phyloP scores from a whole-genome alignment of 37 sponge, comb jelly and placozoan species.

The Chondrosia reniformis region DNA sequence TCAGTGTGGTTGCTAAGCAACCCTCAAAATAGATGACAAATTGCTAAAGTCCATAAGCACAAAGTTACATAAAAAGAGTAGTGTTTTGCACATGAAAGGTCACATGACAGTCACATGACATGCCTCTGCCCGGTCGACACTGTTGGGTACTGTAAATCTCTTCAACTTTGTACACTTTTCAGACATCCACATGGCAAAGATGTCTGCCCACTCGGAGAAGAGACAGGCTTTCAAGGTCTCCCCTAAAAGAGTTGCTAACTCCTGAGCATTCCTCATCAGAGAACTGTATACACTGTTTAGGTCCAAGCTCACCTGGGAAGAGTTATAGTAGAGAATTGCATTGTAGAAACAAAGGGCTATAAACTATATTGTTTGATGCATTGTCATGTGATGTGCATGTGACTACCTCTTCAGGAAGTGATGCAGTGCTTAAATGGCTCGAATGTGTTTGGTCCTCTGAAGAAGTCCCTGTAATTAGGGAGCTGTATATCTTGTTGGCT shows the following conservation, averaged over 20 bases:
- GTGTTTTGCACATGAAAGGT: not conserved
- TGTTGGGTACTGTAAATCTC: not conserved
- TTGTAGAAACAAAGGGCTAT: no score
- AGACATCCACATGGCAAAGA: not conserved
- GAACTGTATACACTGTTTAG: no score
- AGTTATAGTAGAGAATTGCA: no score
- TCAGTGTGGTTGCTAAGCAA: not conserved
- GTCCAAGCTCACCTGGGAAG: no score
- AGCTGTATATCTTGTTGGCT: not conserved
- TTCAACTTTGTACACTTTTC: not conserved
- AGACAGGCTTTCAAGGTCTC: not conserved
- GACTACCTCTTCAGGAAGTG: no score
- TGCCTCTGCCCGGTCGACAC: not conserved
- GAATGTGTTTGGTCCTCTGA: no score
- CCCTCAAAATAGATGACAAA: not conserved
- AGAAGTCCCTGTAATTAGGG: no score
- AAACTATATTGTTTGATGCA: no score
- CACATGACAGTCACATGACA: not conserved
- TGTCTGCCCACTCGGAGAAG: not conserved
- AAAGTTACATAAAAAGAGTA: not conserved
- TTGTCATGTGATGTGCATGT: no score
- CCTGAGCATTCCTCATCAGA: not conserved
- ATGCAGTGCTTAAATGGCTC: no score
- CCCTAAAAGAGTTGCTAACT: not conserved
- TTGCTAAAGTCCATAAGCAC: not conserved